phyloP scores from a whole-genome alignment of 2,888 invertebrate genomes.

The Caenorhabditis japonica region DNA sequence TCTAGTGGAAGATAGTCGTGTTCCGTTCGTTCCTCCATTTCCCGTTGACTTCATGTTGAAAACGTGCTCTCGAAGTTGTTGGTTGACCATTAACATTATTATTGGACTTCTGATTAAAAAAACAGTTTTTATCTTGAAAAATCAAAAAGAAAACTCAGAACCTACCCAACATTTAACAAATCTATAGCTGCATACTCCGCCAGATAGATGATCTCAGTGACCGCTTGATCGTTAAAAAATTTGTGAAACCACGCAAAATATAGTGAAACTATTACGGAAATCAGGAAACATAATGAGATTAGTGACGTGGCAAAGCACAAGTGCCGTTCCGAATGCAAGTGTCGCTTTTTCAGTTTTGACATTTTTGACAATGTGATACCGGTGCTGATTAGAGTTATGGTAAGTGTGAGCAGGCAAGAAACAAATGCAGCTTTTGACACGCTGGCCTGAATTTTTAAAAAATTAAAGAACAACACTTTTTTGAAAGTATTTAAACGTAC shows the following conservation, averaged over 20 bases:
- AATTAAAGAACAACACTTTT: not conserved
- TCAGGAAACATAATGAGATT: too few relatives aligned
- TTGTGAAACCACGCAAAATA: constrained; percentile 33
- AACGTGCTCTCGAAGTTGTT: not conserved
- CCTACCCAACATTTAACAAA: not conserved
- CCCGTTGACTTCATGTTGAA: not conserved
- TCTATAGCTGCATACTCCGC: not conserved
- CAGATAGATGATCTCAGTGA: too few relatives aligned
- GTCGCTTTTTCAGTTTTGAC: too few relatives aligned
- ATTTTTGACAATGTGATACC: not conserved
- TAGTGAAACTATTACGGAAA: not conserved
- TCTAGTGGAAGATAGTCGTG: too few relatives aligned
- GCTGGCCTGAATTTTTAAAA: constrained; percentile 13
- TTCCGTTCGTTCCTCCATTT: too few relatives aligned
- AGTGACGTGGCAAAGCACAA: too few relatives aligned
- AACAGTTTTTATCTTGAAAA: too few relatives aligned
- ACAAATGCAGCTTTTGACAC: constrained; percentile 11
- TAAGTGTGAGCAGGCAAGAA: constrained; percentile 20
- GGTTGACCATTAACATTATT: not conserved
- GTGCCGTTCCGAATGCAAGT: too few relatives aligned
- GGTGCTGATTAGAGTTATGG: constrained; percentile 4
- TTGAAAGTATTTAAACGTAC: too few relatives aligned
- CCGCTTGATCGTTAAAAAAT: too few relatives aligned
- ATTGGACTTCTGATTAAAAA: not conserved
- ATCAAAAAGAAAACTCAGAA: not conserved